phyloP scores from a whole-genome alignment of 2,797 vertebrate genomes.

The Karalla daura region DNA sequence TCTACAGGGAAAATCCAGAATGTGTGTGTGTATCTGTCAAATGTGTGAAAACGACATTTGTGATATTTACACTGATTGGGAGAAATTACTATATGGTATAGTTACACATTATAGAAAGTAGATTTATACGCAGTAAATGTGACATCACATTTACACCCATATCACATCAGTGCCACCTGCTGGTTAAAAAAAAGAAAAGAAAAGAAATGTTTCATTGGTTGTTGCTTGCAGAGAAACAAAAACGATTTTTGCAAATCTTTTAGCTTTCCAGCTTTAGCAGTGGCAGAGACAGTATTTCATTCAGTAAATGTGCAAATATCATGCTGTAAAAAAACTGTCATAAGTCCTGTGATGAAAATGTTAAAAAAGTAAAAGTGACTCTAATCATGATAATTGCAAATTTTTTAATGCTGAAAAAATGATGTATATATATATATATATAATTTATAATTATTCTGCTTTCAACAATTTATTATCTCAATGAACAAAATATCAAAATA shows the following conservation, averaged over 20 bases:
- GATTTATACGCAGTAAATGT: too few species aligned
- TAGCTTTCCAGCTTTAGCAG: not conserved
- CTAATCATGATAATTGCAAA: not conserved
- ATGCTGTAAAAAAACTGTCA: not conserved
- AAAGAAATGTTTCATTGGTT: not conserved
- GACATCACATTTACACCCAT: too few species aligned
- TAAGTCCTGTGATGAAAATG: not conserved
- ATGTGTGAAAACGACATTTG: too few species aligned
- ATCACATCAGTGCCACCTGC: slow-evolving; percentile 33
- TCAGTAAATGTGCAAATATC: not conserved
- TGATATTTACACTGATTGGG: too few species aligned
- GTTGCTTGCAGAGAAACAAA: not conserved
- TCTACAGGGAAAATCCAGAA: too few species aligned
- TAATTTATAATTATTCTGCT: too few species aligned
- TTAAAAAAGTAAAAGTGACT: not conserved
- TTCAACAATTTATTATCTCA: too few species aligned
- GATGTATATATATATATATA: too few species aligned
- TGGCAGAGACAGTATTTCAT: not conserved
- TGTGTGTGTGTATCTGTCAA: too few species aligned
- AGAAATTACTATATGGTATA: too few species aligned
- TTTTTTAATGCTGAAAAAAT: not conserved
- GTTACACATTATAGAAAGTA: not conserved
- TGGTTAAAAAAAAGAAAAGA: too few species aligned
- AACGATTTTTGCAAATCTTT: not conserved
- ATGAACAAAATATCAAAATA: too few species aligned